Evolutionary conservation across 2,113 vertebrate species (phyloP).

Genomic region (Takifugu bimaculatus): DNA sequence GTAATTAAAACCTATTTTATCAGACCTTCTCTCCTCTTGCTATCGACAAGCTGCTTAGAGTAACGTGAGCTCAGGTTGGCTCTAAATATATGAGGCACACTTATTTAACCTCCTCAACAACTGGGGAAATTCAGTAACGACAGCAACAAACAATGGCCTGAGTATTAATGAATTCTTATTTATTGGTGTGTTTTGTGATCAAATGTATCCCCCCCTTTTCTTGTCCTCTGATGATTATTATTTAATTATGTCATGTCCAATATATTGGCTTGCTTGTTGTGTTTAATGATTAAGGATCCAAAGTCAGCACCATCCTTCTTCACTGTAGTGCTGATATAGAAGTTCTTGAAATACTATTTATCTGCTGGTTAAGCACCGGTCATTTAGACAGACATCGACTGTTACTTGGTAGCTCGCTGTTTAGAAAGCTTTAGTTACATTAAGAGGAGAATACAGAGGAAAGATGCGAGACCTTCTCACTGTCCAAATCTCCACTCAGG

Average conservation of each 20-base stretch:
- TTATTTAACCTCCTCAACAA: conserved; percentile 80
- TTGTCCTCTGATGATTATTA: conserved; percentile 40
- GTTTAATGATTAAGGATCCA: conserved; percentile 53
- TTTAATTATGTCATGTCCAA: conserved; percentile 49
- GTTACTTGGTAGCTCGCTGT: conserved; percentile 39
- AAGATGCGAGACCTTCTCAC: conserved; percentile 25
- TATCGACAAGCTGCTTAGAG: conserved; percentile 81
- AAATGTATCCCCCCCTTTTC: conserved; percentile 3
- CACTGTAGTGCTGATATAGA: conserved; percentile 52
- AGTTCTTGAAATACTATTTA: conserved; percentile 53
- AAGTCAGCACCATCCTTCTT: conserved; percentile 40
- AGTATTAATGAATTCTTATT: conserved; percentile 16
- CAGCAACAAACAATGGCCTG: conserved; percentile 24
- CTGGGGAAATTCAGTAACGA: conserved; percentile 51
- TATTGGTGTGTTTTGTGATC: conserved; percentile 6
- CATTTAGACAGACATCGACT: conserved; percentile 23
- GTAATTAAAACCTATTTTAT: conserved; percentile 98
- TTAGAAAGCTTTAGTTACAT: conserved; percentile 41
- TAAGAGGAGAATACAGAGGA: conserved; percentile 9
- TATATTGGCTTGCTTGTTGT: conserved; percentile 44
- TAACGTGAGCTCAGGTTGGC: conserved; percentile 82
- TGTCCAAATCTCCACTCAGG: conserved; percentile 49
- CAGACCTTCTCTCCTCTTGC: conserved; percentile 68
- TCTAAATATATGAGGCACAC: conserved; percentile 82
- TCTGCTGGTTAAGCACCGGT: conserved; percentile 51